Evolutionary conservation across 2,113 vertebrate species (phyloP).

Genomic region (Rynchops niger): DNA sequence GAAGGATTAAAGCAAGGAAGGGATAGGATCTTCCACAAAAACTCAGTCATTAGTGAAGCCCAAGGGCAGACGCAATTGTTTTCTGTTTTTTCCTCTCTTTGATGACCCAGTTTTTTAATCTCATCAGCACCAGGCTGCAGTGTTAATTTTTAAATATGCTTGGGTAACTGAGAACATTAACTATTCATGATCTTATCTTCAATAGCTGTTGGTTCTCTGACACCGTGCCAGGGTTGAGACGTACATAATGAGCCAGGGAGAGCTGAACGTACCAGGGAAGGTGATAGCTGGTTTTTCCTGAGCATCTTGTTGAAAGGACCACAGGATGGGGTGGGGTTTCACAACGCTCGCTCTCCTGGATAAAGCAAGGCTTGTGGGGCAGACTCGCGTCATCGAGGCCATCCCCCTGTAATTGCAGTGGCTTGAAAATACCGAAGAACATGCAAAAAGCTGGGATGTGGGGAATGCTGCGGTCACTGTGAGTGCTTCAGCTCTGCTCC

Average conservation of each 20-base stretch:
- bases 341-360: background rate
- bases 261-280: background rate
- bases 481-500: background rate
- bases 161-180: slow-evolving; percentile 60
- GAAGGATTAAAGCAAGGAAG: slow-evolving; percentile 19
- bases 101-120: slow-evolving; percentile 54
- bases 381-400: background rate
- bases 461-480: background rate
- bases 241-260: background rate
- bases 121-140: slow-evolving; percentile 23
- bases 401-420: accelerated
- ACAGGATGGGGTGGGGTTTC: background rate
- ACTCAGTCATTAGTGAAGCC: slow-evolving; percentile 1
- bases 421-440: background rate
- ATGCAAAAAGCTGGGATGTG: background rate
- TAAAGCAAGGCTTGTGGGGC: background rate
- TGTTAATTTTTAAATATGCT: slow-evolving; percentile 62
- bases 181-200: slow-evolving; percentile 38
- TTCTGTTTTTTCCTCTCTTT: slow-evolving; percentile 37
- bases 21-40: background rate
- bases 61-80: slow-evolving; percentile 34
- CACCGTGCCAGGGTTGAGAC: background rate
- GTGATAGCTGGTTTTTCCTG: slow-evolving; percentile 45
- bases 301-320: background rate
- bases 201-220: background rate